Percentiles rank a stretch among this genome's conserved stretches.
These are phyloP conservation scores for mouse (Mus musculus) DNA, from an alignment of 2,113 vertebrate species.

Conservation along the genomic window DNA sequence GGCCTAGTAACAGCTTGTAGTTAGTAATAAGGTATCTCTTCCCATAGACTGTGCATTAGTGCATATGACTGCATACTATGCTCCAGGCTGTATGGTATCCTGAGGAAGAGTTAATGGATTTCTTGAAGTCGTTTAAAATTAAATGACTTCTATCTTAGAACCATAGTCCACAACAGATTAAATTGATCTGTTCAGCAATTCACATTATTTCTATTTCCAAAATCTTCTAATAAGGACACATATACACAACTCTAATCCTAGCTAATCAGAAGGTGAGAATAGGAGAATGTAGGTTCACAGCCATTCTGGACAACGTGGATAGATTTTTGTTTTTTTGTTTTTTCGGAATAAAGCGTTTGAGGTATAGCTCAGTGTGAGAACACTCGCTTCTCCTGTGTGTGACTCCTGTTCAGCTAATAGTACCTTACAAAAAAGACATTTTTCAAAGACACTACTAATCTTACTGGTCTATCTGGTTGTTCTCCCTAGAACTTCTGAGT, in stretches of 20 bases:
- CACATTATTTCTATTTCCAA: not conserved
- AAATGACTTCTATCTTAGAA: constrained; percentile 1
- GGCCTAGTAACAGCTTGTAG: not conserved
- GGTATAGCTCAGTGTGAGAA: not conserved
- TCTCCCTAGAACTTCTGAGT: not conserved
- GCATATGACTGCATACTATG: not conserved
- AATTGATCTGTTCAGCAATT: not conserved
- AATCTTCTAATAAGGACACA: not conserved
- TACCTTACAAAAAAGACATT: not conserved
- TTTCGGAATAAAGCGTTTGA: not conserved
- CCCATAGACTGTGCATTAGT: not conserved
- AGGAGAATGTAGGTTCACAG: not conserved
- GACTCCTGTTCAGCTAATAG: not conserved
- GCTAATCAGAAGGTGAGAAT: not conserved
- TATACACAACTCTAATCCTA: not conserved
- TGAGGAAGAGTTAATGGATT: not conserved
- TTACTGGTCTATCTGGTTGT: not conserved
- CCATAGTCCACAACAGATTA: not conserved
- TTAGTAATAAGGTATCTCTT: not conserved
- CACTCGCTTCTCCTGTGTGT: not conserved
- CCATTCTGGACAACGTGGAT: not conserved
- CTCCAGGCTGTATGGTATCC: not conserved
- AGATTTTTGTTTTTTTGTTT: not conserved
- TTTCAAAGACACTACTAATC: not conserved
- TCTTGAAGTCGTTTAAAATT: constrained; percentile 23